phyloP scores from a whole-genome alignment of 2,888 invertebrate genomes.

The Lypha dubia region DNA sequence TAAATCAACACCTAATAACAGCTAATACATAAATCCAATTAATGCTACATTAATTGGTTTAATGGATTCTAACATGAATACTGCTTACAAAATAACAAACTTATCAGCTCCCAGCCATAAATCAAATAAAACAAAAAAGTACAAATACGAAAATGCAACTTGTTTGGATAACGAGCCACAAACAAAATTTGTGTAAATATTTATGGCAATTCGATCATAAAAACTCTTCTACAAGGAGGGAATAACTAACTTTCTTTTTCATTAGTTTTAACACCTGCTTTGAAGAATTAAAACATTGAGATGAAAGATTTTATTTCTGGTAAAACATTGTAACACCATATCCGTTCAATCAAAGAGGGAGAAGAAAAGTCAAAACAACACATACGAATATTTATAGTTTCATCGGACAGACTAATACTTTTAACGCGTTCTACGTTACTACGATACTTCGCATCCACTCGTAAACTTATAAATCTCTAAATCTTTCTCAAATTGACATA shows the following conservation, averaged over 20 bases:
- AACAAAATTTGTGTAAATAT: constrained; percentile 45
- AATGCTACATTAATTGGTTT: constrained; percentile 45
- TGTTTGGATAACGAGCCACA: constrained; percentile 47
- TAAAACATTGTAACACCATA: constrained; percentile 20
- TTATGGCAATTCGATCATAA: constrained; percentile 37
- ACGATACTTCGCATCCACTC: background rate
- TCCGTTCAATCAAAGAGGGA: constrained; percentile 33
- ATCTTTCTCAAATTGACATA: constrained; percentile 59
- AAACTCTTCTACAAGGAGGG: background rate
- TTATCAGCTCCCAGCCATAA: background rate
- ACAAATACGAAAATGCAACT: constrained; percentile 45
- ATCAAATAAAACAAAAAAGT: constrained; percentile 24
- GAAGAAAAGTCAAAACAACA: background rate
- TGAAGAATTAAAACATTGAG: background rate
- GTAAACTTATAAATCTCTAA: constrained; percentile 51
- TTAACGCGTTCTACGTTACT: constrained; percentile 20
- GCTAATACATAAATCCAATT: constrained; percentile 18
- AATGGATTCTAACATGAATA: constrained; percentile 45
- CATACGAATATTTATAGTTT: background rate
- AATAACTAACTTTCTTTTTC: constrained; percentile 55
- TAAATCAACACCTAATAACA: constrained; percentile 60
- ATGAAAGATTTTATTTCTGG: constrained; percentile 2
- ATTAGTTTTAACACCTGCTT: constrained; percentile 51
- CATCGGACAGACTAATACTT: background rate
- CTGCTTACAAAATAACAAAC: constrained; percentile 34